Conservation (phyloP, 2,113 vertebrate genomes). For the Phaethornis superciliosus region DNA sequence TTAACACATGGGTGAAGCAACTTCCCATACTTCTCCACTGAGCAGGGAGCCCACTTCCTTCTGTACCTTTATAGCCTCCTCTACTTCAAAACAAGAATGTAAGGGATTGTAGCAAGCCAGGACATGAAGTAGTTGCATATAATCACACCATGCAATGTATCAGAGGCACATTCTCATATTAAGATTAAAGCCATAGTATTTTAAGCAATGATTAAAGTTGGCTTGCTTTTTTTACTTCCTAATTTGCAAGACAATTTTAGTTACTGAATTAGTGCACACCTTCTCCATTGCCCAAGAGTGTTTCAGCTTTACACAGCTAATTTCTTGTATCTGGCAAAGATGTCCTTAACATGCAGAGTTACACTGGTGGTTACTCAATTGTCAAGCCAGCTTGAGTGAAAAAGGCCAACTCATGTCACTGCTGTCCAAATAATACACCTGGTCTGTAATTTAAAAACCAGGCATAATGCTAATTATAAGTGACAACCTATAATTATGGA, state of each 20-base stretch:
- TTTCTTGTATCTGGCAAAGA: not conserved
- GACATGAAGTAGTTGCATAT: not conserved
- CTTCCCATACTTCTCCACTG: not conserved
- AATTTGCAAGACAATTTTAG: slow-evolving; percentile 45
- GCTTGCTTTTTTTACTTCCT: slow-evolving; percentile 42
- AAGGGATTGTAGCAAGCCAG: not conserved
- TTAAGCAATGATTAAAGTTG: slow-evolving; percentile 29
- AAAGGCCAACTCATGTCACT: slow-evolving; percentile 30
- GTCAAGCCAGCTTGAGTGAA: not conserved
- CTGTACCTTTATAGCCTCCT: not conserved
- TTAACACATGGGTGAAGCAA: not conserved
- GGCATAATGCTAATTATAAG: slow-evolving; percentile 29
- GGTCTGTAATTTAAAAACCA: slow-evolving; percentile 46
- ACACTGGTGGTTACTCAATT: not conserved
- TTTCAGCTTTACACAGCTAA: not conserved
- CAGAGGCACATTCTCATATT: slow-evolving; percentile 1
- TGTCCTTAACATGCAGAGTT: not conserved
- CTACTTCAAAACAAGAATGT: not conserved
- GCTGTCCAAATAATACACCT: slow-evolving; percentile 15
- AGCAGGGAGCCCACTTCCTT: not conserved
- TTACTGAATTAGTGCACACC: slow-evolving; percentile 16
- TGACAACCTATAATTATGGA: slow-evolving; percentile 33
- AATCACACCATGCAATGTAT: not conserved
- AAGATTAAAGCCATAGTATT: not conserved
- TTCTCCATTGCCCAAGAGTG: slow-evolving; percentile 17